Conservation (phyloP, 2,888 invertebrate genomes). For the Dasysyrphus tricinctus region DNA sequence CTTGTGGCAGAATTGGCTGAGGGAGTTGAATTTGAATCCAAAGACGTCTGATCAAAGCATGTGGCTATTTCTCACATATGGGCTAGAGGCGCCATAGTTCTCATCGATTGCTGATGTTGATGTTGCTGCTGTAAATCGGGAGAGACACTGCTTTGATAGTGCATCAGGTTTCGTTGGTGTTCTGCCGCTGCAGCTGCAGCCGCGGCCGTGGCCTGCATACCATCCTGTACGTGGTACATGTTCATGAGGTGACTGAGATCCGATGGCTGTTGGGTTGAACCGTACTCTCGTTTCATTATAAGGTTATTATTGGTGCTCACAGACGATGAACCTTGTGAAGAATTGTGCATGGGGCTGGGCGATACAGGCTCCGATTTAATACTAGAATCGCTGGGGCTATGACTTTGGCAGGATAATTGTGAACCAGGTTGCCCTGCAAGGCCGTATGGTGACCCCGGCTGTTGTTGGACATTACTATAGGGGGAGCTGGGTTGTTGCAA, state of each 20-base stretch:
- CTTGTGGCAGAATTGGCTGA: conserved; percentile 65
- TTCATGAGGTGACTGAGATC: conserved; percentile 88
- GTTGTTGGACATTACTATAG: conserved; percentile 84
- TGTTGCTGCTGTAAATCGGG: conserved; percentile 82
- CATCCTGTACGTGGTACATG: conserved; percentile 88
- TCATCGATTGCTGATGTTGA: conserved; percentile 83
- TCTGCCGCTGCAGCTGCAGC: conserved; percentile 82
- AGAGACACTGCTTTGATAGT: conserved; percentile 82
- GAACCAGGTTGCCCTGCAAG: conserved; percentile 86
- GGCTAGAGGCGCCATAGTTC: conserved; percentile 83
- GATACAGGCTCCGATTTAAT: conserved; percentile 95
- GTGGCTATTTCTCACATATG: conserved; percentile 84
- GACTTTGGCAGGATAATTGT: conserved; percentile 87
- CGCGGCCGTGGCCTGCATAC: conserved; percentile 85
- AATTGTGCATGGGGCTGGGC: conserved; percentile 86
- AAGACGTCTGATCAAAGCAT: conserved; percentile 80
- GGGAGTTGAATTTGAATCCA: conserved; percentile 70
- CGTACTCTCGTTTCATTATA: conserved; percentile 89
- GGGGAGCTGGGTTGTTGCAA: conserved; percentile 89
- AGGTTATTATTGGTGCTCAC: conserved; percentile 84
- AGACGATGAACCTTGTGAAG: conserved; percentile 80
- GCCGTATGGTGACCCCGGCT: conserved; percentile 86
- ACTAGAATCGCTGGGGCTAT: conserved; percentile 94
- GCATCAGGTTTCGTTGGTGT: conserved; percentile 83
- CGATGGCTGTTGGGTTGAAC: conserved; percentile 84